Percentiles rank a stretch among this genome's conserved stretches.
Evolutionary conservation across 2,113 vertebrate genomes (phyloP).

Genomic region (Myanophis thanlyinensis): DNA sequence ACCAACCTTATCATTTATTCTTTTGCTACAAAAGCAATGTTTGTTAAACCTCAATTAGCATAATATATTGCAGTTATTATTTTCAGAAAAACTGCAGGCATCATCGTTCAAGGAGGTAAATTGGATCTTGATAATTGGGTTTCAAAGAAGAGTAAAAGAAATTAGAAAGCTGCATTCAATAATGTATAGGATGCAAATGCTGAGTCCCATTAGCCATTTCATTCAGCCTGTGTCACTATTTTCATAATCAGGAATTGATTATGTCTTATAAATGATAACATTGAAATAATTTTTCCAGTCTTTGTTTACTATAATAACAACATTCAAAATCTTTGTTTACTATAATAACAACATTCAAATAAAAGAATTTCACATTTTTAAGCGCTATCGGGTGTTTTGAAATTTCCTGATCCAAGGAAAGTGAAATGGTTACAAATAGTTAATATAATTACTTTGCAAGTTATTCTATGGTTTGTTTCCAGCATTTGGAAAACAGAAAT

Average conservation of each 20-base stretch:
- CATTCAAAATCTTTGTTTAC: conserved; percentile 2
- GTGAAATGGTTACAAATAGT: conserved; percentile 2
- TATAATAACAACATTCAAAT: background rate
- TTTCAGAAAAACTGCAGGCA: conserved; percentile 61
- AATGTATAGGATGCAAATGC: conserved; percentile 43
- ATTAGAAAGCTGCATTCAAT: conserved; percentile 54
- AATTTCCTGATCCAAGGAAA: background rate
- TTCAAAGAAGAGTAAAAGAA: conserved; percentile 58
- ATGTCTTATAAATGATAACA: conserved; percentile 8
- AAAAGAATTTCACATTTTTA: background rate
- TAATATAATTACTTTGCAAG: background rate
- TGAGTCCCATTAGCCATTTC: conserved; percentile 18
- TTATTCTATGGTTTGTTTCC: conserved; percentile 19
- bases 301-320: background rate
- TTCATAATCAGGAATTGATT: conserved; percentile 25
- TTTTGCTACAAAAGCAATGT: conserved; percentile 55
- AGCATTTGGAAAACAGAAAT: background rate
- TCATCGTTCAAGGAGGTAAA: conserved; percentile 46
- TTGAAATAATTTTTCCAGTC: background rate
- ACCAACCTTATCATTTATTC: conserved; percentile 43
- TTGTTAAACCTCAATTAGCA: conserved; percentile 62
- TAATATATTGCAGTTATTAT: conserved; percentile 61
- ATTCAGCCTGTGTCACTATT: conserved; percentile 19
- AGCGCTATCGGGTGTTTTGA: background rate
- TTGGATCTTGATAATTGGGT: conserved; percentile 61